Evolutionary conservation across 2,797 vertebrate species (phyloP), one percentile per base, ranked within the genome.

Genomic region (Manis javanica): DNA sequence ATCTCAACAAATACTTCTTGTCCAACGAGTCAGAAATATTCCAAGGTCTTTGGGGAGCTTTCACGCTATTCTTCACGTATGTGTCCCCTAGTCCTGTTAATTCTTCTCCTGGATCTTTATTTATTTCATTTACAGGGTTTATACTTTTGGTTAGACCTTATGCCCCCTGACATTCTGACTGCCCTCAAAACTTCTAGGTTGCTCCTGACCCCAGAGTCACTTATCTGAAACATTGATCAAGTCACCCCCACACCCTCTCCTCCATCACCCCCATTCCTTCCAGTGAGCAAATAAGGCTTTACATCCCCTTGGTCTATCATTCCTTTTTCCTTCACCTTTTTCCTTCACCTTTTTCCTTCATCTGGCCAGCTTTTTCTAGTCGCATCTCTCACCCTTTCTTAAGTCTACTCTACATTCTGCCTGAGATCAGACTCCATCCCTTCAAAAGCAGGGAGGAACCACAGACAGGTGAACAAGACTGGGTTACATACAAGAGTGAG

Each of bases 401-500:
- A 46, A 21, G n/a, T 18, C 14, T 19, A 42, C 15, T 2, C 2
- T 7, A 3, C 21, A 18, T 24, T 75, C 12, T 29, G 66, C 39
- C 23, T 23, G n/a, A 26, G 29, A 53, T 34, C 55, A 46, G 21
- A 69, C 2, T 7, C 39, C 31, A 49, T 5, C 26, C 1, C 31
- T 26, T 39, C 31, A 11, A 19, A 61, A 42, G 59, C 26, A n/a
- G 15, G 49, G 23, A 13, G 34, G 2, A 1, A 13, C 24, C 61
- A 23, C 0, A 29, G 24, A 7, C 2, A 10, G 23, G 12, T 31
- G 37, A 59, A 2, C 31, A 13, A 55, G 49, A 26, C 31, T 12
- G 37, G 10, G 7, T 1, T 1, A 16, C 5, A 13, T 6, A 53
- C 8, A 39, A 3, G 0, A 19, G 7, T 12, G 10, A 21, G 2